Evolutionary conservation across 1,140 invertebrate genomes (phyloP).

Genomic region (Gryllus bimaculatus): DNA sequence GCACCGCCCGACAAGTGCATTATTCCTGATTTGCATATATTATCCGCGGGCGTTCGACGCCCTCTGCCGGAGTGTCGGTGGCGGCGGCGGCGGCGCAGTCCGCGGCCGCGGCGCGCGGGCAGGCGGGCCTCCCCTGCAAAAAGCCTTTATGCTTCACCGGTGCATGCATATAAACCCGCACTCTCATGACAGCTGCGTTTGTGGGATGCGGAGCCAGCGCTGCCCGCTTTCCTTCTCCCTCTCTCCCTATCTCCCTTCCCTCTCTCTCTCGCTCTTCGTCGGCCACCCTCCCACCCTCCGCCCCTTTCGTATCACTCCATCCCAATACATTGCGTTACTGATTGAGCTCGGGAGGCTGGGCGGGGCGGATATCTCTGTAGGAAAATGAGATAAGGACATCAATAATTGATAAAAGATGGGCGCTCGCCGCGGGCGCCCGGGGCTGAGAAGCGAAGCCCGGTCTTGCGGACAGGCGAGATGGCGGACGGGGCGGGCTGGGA

Average conservation of each 20-base stretch:
- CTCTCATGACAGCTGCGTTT: background rate
- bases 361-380: background rate
- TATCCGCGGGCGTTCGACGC: too few relatives aligned
- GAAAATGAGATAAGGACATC: background rate
- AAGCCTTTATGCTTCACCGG: background rate
- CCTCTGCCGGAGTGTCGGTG: too few relatives aligned
- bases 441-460: too few relatives aligned
- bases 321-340: background rate
- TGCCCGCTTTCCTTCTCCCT: background rate
- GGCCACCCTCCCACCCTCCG: too few relatives aligned
- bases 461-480: too few relatives aligned
- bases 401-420: background rate
- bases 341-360: background rate
- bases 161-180: background rate
- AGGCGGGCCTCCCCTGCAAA: background rate
- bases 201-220: background rate
- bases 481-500: too few relatives aligned
- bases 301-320: background rate
- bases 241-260: too few relatives aligned
- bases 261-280: background rate
- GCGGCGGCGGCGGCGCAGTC: too few relatives aligned
- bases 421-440: too few relatives aligned
- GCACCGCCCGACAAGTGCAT: background rate
- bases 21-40: background rate
- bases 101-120: too few relatives aligned